phyloP scores from a whole-genome alignment of 2,888 invertebrate species.

The Clunio marinus region DNA sequence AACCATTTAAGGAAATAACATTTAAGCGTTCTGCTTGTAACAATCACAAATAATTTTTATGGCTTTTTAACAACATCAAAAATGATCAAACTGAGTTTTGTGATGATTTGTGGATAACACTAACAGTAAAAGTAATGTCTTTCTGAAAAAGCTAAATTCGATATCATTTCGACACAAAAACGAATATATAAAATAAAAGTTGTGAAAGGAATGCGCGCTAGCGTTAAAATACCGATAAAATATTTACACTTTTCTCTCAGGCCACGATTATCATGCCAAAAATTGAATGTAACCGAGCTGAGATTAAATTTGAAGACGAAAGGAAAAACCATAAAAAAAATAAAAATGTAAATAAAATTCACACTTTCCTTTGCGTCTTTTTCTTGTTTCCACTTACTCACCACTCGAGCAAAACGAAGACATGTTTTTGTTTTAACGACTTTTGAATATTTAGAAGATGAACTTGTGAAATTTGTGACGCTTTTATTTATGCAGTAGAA shows the following conservation, averaged over 20 bases:
- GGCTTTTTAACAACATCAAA: background rate
- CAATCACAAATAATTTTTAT: too few species aligned
- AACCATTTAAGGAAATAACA: too few species aligned
- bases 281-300: background rate
- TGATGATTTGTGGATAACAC: background rate
- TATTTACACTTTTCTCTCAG: background rate
- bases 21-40: too few species aligned
- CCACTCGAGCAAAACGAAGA: too few species aligned
- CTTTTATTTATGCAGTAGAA: too few species aligned
- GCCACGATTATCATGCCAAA: background rate
- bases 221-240: background rate
- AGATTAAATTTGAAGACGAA: background rate
- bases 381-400: background rate
- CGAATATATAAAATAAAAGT: background rate
- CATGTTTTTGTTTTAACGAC: too few species aligned
- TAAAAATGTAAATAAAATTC: slow-evolving; percentile 19
- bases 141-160: background rate
- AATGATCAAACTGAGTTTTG: too few species aligned
- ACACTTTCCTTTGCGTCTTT: slow-evolving; percentile 1
- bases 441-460: too few species aligned
- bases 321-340: background rate
- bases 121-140: slow-evolving; percentile 20
- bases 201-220: background rate
- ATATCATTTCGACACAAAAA: background rate
- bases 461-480: background rate